phyloP scores from a whole-genome alignment of 1,140 invertebrate genomes.

The Elymnias hypermnestra region DNA sequence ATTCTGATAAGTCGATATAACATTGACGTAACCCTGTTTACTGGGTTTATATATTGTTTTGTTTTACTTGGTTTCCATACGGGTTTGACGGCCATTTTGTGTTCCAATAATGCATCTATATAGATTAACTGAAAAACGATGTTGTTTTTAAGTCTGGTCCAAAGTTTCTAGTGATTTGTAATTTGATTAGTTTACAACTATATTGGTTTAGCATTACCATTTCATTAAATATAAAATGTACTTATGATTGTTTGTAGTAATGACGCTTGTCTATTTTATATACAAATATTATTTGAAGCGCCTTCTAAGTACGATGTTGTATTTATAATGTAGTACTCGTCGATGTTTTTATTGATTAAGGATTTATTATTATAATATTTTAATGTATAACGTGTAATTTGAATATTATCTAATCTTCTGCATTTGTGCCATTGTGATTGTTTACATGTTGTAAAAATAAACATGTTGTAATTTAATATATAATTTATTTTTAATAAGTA shows the following conservation, averaged over 20 bases:
- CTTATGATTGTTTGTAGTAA: conserved; percentile 6
- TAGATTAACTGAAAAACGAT: neutral
- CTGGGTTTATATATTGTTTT: too few relatives aligned
- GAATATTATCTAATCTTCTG: conserved; percentile 11
- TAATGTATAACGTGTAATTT: conserved; percentile 10
- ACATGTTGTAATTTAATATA: conserved; percentile 15
- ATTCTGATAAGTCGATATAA: too few relatives aligned
- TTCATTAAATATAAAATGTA: conserved; percentile 5
- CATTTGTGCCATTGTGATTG: conserved; percentile 21
- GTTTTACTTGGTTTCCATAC: too few relatives aligned
- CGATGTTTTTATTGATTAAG: conserved; percentile 21
- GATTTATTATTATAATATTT: neutral
- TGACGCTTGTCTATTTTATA: conserved; percentile 7
- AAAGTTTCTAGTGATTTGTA: conserved; percentile 7
- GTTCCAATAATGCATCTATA: neutral
- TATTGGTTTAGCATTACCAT: conserved; percentile 4
- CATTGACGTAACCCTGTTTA: too few relatives aligned
- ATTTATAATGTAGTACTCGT: conserved; percentile 15
- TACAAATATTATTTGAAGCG: conserved; percentile 12
- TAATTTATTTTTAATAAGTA: conserved; percentile 10
- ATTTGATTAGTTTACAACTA: conserved; percentile 2
- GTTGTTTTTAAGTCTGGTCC: conserved; percentile 4
- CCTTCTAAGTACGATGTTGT: conserved; percentile 15
- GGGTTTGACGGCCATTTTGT: neutral
- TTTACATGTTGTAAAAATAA: conserved; percentile 17